Evolutionary conservation across 2,888 invertebrate genomes (phyloP), one percentile per base, ranked within the genome.

Genomic region (Sinotaia quadrata): DNA sequence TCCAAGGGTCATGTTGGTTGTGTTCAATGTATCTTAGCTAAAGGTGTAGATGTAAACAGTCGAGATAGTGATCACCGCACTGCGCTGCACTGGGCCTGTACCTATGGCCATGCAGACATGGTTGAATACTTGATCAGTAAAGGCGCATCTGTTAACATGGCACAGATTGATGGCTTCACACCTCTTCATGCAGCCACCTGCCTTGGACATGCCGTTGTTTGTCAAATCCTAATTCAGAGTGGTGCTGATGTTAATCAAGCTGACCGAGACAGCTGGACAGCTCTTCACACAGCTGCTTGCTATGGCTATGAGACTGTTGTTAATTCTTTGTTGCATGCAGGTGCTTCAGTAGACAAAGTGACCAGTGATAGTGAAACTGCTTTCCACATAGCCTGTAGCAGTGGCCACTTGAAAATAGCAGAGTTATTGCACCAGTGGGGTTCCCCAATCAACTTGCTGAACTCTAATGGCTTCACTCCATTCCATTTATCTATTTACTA

Each of bases 121-220:
- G 65, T 68, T 0, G 72, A 76, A 34, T 79, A 75, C 67, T 73
- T 86, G 10, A 66, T 85, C 7, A 44, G 68, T 5, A 69, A 70
- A 49, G 82, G 82, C 21, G 82, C 82, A 4, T 61, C 63, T 34
- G 79, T 85, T 1, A 82, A 85, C 72, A 72, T 73, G 5, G 73
- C 77, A 2, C 85, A 86, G 63, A 73, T 77, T 33, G 84, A 86
- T 78, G 84, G 85, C 0, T 81, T 82, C 60, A 84, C 84, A 2
- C 81, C 85, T 4, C 74, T 86, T 1, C 85, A 85, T 73, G 77
- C 81, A n/a, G 84, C 85, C n/a, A 78, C 81, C 2, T 82, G 81
- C 62, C 72, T 79, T 2, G 84, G 83, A 7, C 79, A 82, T 59
- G 57, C 68, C 21, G 67, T 76, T 5, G 77, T 82, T 4, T 82